Percentiles rank a stretch among this genome's conserved stretches.
These are phyloP conservation scores for Pseudorasbora parva DNA, from an alignment of 2,113 vertebrate genomes.

Conservation along the genomic window DNA sequence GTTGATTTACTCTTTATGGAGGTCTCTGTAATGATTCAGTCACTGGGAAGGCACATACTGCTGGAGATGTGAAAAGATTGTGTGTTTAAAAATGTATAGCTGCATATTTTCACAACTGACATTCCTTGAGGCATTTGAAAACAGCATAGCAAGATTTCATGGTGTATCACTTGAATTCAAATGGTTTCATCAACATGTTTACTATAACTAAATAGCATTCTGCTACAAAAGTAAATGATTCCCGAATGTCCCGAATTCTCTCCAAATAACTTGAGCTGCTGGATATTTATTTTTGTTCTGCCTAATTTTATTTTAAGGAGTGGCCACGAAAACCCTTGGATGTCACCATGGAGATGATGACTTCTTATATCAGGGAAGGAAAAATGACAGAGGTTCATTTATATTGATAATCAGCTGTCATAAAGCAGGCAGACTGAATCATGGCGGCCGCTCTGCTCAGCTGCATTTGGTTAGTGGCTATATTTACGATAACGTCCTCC, in stretches of 20 bases:
- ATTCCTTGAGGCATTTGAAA: slow-evolving; percentile 24
- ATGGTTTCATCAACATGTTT: slow-evolving; percentile 1
- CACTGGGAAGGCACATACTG: slow-evolving; percentile 4
- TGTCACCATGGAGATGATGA: slow-evolving; percentile 7
- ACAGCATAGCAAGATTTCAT: slow-evolving; percentile 1
- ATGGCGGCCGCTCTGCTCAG: slow-evolving; percentile 2
- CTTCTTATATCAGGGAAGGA: slow-evolving; percentile 7
- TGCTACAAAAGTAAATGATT: background rate
- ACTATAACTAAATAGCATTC: background rate
- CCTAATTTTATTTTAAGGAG: background rate
- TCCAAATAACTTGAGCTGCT: background rate
- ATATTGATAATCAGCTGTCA: slow-evolving; percentile 35
- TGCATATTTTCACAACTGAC: slow-evolving; percentile 12
- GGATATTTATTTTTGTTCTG: background rate
- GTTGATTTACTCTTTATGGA: background rate
- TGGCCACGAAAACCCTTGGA: background rate
- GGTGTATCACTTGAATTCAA: slow-evolving; percentile 2
- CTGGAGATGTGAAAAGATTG: slow-evolving; percentile 6
- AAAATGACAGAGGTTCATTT: slow-evolving; percentile 14
- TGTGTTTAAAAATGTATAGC: slow-evolving; percentile 34
- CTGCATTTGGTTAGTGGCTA: slow-evolving; percentile 15
- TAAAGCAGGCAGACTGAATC: slow-evolving; percentile 6
- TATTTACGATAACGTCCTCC: slow-evolving; percentile 18
- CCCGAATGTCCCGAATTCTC: background rate
- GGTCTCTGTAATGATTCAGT: slow-evolving; percentile 20